Evolutionary conservation across 2,113 vertebrate genomes (phyloP).

Genomic region (Podilymbus podiceps): DNA sequence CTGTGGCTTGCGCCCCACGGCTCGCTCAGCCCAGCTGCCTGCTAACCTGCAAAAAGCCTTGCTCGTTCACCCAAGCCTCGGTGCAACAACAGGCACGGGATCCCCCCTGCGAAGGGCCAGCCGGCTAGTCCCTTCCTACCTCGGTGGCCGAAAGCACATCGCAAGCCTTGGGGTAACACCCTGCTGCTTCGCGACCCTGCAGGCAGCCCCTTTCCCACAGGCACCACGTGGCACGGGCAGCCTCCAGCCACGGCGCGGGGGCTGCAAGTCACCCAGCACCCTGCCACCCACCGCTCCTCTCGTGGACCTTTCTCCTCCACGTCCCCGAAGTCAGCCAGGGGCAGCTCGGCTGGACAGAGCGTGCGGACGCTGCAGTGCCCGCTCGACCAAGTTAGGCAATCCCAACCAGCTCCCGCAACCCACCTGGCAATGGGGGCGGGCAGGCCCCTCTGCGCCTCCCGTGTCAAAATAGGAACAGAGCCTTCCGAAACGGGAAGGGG

Average conservation of each 20-base stretch:
- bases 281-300: accelerated
- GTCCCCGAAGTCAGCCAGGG: accelerated
- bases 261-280: background rate
- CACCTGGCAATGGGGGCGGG: too few relatives aligned
- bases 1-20: accelerated
- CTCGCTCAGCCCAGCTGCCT: background rate
- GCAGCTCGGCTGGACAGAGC: background rate
- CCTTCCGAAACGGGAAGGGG: background rate
- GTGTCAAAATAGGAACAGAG: background rate
- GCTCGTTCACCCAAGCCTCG: background rate
- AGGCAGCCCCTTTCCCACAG: background rate
- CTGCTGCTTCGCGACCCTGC: background rate
- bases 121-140: background rate
- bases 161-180: background rate
- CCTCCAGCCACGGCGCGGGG: background rate
- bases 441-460: background rate
- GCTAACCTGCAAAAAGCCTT: background rate
- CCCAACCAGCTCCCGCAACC: background rate
- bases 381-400: background rate
- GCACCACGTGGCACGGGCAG: background rate
- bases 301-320: background rate
- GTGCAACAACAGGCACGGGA: accelerated
- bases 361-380: accelerated
- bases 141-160: background rate
- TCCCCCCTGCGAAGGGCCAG: background rate